phyloP scores from a whole-genome alignment of 2,888 invertebrate species.

The Rambutsinella grinnellia region DNA sequence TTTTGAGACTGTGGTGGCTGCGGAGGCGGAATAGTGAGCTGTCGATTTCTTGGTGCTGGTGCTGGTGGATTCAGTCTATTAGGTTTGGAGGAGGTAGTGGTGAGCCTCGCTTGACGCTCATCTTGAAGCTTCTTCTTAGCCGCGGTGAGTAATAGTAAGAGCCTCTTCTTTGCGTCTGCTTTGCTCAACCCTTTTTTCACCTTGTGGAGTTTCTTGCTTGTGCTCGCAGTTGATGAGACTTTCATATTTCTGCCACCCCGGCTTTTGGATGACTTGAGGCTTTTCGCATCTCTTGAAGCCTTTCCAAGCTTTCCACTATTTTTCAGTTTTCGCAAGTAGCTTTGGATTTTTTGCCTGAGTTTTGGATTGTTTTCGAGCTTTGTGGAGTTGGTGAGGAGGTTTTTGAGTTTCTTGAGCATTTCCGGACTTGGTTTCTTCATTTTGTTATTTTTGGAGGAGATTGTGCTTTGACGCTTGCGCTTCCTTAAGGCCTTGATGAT shows the following conservation, averaged over 20 bases:
- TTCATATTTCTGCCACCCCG: conserved; percentile 33
- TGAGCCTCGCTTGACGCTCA: conserved; percentile 12
- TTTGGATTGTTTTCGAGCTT: conserved; percentile 40
- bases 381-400: conserved; percentile 33
- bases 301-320: conserved; percentile 7
- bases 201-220: conserved; percentile 16
- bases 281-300: conserved; percentile 4
- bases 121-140: conserved; percentile 39
- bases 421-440: conserved; percentile 45
- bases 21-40: neutral
- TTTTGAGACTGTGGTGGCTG: conserved; percentile 4
- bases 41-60: conserved; percentile 24
- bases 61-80: neutral
- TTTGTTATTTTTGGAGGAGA: conserved; percentile 39
- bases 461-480: conserved; percentile 45
- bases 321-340: conserved; percentile 25
- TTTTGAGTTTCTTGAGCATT: conserved; percentile 41
- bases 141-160: conserved; percentile 22
- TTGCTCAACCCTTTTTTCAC: conserved; percentile 13
- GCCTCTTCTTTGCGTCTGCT: conserved; percentile 31
- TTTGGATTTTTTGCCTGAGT: conserved; percentile 32
- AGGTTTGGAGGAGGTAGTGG: neutral
- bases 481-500: conserved; percentile 39
- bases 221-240: neutral
- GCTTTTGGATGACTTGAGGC: neutral